Evolutionary conservation across 1,140 invertebrate species (phyloP), one percentile per base, ranked within the genome.

Genomic region (Formica selysi): DNA sequence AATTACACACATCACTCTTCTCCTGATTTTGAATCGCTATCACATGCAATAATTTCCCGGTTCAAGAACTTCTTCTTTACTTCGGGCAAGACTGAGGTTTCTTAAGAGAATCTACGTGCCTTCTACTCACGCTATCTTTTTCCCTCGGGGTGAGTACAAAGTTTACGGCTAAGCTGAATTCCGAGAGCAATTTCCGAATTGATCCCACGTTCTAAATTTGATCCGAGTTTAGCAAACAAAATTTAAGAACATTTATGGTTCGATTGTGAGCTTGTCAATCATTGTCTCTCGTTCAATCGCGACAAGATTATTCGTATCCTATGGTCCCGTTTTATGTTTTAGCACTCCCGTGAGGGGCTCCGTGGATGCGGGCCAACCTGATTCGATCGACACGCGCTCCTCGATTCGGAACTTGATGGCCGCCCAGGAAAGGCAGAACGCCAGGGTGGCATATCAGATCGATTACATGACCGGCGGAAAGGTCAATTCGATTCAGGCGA

Each of bases 331-430:
- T 16, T 71, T 59, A 3, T 29, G 61, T 54, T 3, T 62, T 73
- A 95, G 95, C 86, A 94, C 94, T 6, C 93, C 94, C 4, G 94
- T 95, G n/a, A 92, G 95, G 54, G 95, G 94, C 57, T 95, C 95
- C 41, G 93, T 95, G 74, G 95, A 95, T 44, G 94, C 94, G 32
- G 94, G 95, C 38, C 95, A 95, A 70, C 94, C 95, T 16, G 92
- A 95, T 86, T 67, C 90, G 7, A 87, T 91, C 32, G 76, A 93
- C 41, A 93, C 91, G 86, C 91, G 93, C 5, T 90, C 94, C 89
- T 73, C 94, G 57, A 87, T 93, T 6, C 83, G 94, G 13, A 64
- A 90, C 10, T 36, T 87, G 7, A 89, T 90, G 0, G 92, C 91
- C 16, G 85, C 90, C 2, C 93, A 93, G 73, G 94, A 95, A 10